Evolutionary conservation across 2,797 vertebrate species (phyloP).

Genomic region (Hippopotamyrus pictus): DNA sequence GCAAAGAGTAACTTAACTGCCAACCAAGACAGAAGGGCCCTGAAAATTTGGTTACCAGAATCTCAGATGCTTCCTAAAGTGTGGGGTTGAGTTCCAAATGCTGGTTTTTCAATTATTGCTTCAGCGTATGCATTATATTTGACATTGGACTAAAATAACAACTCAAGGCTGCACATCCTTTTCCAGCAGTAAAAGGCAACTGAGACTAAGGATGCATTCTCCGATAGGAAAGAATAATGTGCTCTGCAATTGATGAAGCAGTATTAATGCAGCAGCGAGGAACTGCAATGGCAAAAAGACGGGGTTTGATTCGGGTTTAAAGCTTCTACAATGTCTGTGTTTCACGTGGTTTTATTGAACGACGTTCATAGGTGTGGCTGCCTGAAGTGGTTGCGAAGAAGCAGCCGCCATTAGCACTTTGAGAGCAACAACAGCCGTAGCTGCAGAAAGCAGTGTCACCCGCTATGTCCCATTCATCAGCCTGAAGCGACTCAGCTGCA

Average conservation of each 20-base stretch:
- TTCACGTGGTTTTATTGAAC: background rate
- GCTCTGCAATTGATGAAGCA: background rate
- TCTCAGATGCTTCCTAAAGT: background rate
- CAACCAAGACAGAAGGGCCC: background rate
- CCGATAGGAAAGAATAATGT: background rate
- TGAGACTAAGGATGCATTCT: background rate
- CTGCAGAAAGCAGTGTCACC: background rate
- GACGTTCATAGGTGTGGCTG: background rate
- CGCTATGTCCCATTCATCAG: background rate
- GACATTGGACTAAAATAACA: background rate
- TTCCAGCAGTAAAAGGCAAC: background rate
- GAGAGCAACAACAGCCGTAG: background rate
- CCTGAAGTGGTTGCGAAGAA: background rate
- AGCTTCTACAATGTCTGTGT: background rate
- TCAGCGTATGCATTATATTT: background rate
- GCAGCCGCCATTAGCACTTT: background rate
- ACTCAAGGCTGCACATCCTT: background rate
- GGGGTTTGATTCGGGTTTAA: background rate
- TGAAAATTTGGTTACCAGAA: background rate
- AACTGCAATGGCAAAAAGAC: background rate
- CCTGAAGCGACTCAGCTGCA: background rate
- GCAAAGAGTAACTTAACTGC: slow-evolving; percentile 1
- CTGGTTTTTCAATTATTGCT: background rate
- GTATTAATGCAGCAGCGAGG: background rate
- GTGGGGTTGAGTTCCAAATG: background rate